A percentile compares a stretch with the other conserved stretches of the same genome.
phyloP scores from a whole-genome alignment of 2,888 invertebrate genomes.

The Trimorus sp. region DNA sequence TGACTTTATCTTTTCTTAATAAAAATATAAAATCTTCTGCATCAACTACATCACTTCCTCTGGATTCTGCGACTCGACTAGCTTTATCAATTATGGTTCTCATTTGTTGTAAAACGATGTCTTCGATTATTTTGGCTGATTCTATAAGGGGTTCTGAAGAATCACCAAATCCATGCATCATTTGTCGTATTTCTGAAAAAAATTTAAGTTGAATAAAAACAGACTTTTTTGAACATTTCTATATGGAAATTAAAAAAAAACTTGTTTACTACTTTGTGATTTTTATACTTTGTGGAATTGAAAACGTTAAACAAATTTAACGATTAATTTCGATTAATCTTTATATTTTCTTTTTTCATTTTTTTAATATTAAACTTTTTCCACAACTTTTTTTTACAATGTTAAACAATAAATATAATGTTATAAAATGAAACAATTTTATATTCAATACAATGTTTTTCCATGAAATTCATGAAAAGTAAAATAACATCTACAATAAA shows the following conservation, averaged over 20 bases:
- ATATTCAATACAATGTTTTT: no score
- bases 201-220: no score
- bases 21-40: constrained; percentile 91
- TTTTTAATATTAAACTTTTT: not conserved
- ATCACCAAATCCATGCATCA: constrained; percentile 98
- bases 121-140: constrained; percentile 92
- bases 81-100: constrained; percentile 90
- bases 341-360: no score
- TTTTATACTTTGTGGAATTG: not conserved
- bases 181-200: constrained; percentile 87
- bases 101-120: constrained; percentile 91
- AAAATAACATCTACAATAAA: no score
- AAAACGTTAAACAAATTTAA: no score
- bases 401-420: not conserved
- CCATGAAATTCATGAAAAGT: no score
- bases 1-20: constrained; percentile 90
- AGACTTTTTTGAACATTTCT: no score
- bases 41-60: constrained; percentile 82
- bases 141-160: constrained; percentile 90
- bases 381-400: not conserved
- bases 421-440: not conserved
- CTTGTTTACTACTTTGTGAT: not conserved
- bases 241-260: no score
- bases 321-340: no score
- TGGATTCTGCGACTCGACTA: constrained; percentile 85